These are phyloP conservation scores for Procambarus clarkii DNA, from an alignment of 1,140 invertebrate species.

Conservation along the genomic window DNA sequence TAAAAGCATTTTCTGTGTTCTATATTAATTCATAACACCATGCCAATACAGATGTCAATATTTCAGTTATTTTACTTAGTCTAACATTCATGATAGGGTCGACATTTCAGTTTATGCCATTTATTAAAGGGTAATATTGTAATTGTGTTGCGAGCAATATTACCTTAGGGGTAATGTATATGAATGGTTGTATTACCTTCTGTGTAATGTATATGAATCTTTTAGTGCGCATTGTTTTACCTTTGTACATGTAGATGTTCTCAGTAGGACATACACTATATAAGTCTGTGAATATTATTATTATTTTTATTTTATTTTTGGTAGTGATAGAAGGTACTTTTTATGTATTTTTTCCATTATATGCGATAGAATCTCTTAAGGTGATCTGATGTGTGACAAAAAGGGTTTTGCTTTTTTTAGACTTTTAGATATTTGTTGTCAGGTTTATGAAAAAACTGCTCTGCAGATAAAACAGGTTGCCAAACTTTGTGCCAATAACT, in stretches of 20 bases:
- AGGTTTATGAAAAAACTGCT: neutral
- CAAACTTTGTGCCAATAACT: slow-evolving; percentile 11
- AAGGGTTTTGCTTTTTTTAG: neutral
- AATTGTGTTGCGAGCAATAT: slow-evolving; percentile 8
- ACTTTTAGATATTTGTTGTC: neutral
- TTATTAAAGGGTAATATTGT: neutral
- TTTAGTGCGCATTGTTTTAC: neutral
- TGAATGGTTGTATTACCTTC: neutral
- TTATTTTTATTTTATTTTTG: neutral
- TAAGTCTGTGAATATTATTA: slow-evolving; percentile 4
- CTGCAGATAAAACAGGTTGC: neutral
- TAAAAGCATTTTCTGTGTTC: no score
- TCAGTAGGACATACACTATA: slow-evolving; percentile 19
- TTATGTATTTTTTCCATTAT: neutral
- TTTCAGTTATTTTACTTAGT: slow-evolving; percentile 18
- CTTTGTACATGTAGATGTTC: slow-evolving; percentile 17
- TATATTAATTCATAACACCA: no score
- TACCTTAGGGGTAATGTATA: slow-evolving; percentile 20
- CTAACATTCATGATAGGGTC: slow-evolving; percentile 21
- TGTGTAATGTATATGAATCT: neutral
- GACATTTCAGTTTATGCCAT: neutral
- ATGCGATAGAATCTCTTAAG: slow-evolving; percentile 2
- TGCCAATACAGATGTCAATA: neutral
- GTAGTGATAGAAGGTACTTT: slow-evolving; percentile 17
- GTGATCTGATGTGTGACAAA: neutral